These are phyloP conservation scores for Pedionomus torquatus DNA, from an alignment of 2,113 vertebrate species.

Conservation along the genomic window DNA sequence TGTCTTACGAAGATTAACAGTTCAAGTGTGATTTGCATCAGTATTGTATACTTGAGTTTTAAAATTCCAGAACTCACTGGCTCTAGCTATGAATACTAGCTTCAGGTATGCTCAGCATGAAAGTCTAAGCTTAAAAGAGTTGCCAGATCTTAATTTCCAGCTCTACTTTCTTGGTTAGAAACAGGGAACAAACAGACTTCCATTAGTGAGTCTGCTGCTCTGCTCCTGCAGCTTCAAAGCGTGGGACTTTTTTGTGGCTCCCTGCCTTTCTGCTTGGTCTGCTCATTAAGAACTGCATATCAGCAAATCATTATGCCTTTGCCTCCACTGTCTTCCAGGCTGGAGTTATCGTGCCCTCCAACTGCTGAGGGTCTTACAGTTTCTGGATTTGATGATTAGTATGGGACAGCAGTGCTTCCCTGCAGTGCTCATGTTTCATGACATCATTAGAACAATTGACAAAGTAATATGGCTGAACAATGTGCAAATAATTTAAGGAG, in stretches of 20 bases:
- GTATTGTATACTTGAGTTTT: not conserved
- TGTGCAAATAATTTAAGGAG: rapidly evolving
- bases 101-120: not conserved
- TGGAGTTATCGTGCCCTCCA: not conserved
- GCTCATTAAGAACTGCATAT: not conserved
- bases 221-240: not conserved
- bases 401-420: not conserved
- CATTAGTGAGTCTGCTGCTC: not conserved
- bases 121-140: not conserved
- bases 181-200: not conserved
- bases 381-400: not conserved
- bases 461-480: rapidly evolving
- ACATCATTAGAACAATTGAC: not conserved
- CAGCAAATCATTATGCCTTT: not conserved
- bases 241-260: not conserved
- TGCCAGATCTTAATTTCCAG: not conserved
- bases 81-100: not conserved
- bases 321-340: not conserved
- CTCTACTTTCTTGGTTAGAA: not conserved
- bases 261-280: not conserved
- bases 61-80: not conserved
- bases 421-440: rapidly evolving
- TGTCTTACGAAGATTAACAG: not conserved
- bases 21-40: rapidly evolving
- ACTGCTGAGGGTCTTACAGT: not conserved